These are phyloP conservation scores for Eumerus sabulonum DNA, from an alignment of 2,888 invertebrate species.

Conservation along the genomic window DNA sequence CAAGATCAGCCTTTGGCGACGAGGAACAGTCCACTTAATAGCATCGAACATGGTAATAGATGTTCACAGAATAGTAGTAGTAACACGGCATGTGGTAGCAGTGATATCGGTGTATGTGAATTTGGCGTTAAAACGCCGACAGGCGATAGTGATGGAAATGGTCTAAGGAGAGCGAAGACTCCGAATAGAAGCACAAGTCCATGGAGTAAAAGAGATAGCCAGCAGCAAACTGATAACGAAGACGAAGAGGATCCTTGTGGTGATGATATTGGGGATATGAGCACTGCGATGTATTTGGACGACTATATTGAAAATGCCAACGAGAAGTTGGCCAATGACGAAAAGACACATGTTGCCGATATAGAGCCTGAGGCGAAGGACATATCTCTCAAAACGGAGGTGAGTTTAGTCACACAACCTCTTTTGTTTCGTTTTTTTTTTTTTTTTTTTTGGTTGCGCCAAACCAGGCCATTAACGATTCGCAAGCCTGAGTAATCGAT, in stretches of 20 bases:
- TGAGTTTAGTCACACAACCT: slow-evolving; percentile 30
- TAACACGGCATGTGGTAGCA: neutral
- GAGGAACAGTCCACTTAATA: slow-evolving; percentile 4
- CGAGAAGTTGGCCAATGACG: slow-evolving; percentile 3
- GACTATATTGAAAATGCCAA: slow-evolving; percentile 10
- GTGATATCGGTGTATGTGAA: neutral
- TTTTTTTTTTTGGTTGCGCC: no score
- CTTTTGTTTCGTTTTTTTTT: no score
- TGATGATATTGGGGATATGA: slow-evolving; percentile 13
- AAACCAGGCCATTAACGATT: no score
- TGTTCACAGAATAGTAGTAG: slow-evolving; percentile 19
- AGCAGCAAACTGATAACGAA: slow-evolving; percentile 78
- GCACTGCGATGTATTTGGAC: slow-evolving; percentile 21
- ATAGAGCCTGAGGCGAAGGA: slow-evolving; percentile 19
- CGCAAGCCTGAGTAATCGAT: no score
- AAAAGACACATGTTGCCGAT: slow-evolving; percentile 18
- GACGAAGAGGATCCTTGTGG: slow-evolving; percentile 32
- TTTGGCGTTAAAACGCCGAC: slow-evolving; percentile 8
- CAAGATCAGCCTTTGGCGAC: neutral
- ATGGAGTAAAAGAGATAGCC: slow-evolving; percentile 78
- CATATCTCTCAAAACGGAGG: slow-evolving; percentile 29
- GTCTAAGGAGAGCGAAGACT: slow-evolving; percentile 36
- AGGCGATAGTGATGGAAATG: slow-evolving; percentile 42
- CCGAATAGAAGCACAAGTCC: slow-evolving; percentile 48
- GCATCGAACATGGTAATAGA: slow-evolving; percentile 5